Conservation (phyloP, 2,888 invertebrate genomes). For the Spilosoma lubricipeda region DNA sequence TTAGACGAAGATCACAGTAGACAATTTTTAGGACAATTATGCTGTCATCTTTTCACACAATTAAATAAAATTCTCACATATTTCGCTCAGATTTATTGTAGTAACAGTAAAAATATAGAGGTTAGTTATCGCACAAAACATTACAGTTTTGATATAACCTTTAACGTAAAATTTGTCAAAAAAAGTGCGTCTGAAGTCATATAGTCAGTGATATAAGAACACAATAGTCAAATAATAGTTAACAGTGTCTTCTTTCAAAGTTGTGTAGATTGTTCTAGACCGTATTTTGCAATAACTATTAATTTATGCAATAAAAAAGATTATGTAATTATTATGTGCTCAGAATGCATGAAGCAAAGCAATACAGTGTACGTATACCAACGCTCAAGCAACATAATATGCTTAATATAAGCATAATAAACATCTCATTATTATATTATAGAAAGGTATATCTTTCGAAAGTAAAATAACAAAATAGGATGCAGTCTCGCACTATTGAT, state of each 20-base stretch:
- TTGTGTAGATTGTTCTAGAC: background rate
- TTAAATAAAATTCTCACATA: too few relatives aligned
- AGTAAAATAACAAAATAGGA: background rate
- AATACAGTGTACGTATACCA: background rate
- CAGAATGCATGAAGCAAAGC: conserved; percentile 12
- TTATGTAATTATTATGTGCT: conserved; percentile 13
- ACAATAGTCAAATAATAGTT: background rate
- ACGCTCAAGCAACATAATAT: background rate
- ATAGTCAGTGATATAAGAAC: background rate
- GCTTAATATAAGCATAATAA: background rate
- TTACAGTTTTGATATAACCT: background rate
- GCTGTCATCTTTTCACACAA: background rate
- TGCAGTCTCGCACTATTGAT: background rate
- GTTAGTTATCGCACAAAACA: background rate
- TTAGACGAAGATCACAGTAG: too few relatives aligned
- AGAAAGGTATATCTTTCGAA: background rate
- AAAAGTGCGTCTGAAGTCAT: background rate
- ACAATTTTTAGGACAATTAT: too few relatives aligned
- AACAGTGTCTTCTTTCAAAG: background rate
- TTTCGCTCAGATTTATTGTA: background rate
- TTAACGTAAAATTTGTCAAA: background rate
- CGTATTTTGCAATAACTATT: background rate
- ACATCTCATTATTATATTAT: background rate
- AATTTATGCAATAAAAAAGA: conserved; percentile 5
- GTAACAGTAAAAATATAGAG: background rate